These are phyloP conservation scores for Esox masquinongy DNA, from an alignment of 2,797 vertebrate genomes.

Conservation along the genomic window DNA sequence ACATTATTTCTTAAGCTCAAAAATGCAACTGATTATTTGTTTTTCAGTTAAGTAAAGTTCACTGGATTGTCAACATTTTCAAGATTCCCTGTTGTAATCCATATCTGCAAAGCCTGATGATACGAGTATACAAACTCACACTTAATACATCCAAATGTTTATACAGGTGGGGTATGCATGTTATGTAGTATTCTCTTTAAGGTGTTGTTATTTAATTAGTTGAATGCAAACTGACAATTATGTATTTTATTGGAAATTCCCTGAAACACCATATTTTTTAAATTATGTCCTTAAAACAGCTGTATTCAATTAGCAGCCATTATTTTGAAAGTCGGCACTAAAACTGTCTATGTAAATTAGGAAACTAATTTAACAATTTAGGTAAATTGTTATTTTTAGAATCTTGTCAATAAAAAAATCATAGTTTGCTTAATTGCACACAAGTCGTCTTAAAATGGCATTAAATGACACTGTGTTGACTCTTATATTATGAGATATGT, in stretches of 20 bases:
- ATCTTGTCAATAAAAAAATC: neutral
- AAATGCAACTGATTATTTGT: no score
- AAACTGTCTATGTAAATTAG: neutral
- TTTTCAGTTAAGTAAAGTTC: no score
- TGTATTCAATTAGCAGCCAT: neutral
- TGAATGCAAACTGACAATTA: neutral
- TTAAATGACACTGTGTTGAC: neutral
- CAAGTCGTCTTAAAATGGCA: neutral
- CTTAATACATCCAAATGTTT: neutral
- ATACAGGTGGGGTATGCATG: neutral
- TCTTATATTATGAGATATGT: neutral
- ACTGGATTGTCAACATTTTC: no score
- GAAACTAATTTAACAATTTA: neutral
- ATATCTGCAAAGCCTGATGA: neutral
- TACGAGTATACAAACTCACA: neutral
- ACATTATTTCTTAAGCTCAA: no score
- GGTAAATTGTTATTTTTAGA: neutral
- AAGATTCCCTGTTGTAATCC: neutral
- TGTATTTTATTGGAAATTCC: neutral
- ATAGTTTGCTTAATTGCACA: neutral
- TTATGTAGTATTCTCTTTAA: neutral
- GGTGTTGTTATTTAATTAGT: neutral
- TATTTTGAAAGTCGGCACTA: neutral
- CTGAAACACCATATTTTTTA: neutral
- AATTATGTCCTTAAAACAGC: neutral